A percentile compares a stretch with the other conserved stretches of the same genome.
phyloP scores from a whole-genome alignment of 2,888 invertebrate species.

The Drosophila mercatorum region DNA sequence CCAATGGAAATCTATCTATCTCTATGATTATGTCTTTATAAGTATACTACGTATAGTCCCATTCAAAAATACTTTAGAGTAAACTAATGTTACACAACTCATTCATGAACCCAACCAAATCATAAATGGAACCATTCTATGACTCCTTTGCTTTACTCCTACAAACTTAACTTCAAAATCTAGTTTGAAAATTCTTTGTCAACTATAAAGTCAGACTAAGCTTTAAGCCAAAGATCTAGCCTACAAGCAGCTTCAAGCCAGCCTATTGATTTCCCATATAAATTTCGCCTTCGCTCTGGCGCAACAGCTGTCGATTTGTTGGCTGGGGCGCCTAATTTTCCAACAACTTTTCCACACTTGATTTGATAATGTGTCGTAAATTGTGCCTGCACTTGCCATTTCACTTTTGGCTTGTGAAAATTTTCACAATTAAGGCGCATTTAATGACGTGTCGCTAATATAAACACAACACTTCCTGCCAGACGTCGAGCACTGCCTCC shows the following conservation, averaged over 20 bases:
- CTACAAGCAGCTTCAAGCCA: neutral
- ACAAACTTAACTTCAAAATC: no score
- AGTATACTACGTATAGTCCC: no score
- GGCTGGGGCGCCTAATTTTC: slow-evolving; percentile 24
- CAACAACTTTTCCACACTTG: slow-evolving; percentile 62
- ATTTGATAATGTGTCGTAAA: slow-evolving; percentile 76
- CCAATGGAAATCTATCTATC: no score
- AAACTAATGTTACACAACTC: no score
- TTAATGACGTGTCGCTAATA: slow-evolving; percentile 77
- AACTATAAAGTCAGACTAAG: no score
- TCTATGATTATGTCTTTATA: no score
- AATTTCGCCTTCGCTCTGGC: slow-evolving; percentile 16
- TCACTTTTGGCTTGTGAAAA: slow-evolving; percentile 63
- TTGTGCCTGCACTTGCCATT: slow-evolving; percentile 55
- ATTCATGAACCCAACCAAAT: no score
- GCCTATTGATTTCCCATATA: slow-evolving; percentile 36
- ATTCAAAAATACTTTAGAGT: no score
- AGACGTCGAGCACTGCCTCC: slow-evolving; percentile 18
- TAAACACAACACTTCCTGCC: slow-evolving; percentile 65
- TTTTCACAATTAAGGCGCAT: slow-evolving; percentile 72
- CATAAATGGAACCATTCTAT: no score
- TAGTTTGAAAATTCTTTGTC: no score
- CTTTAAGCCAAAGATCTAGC: neutral
- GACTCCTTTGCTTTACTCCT: no score
- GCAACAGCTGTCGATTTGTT: slow-evolving; percentile 41